Evolutionary conservation across 2,888 invertebrate species (phyloP).

Genomic region (Melanostoma mellinum): DNA sequence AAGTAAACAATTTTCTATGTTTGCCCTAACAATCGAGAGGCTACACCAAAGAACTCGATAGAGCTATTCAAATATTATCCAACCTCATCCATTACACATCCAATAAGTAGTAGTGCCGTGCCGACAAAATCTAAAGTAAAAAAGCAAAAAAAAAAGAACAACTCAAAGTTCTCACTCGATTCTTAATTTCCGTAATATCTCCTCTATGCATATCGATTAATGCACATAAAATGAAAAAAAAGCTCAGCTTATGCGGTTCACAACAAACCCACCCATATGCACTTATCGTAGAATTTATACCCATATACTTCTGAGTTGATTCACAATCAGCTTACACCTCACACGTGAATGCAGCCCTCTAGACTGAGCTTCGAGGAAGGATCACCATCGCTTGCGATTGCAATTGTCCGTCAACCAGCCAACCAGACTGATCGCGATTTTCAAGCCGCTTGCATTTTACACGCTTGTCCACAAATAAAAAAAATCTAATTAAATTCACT

Average conservation of each 20-base stretch:
- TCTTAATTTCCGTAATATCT: slow-evolving; percentile 54
- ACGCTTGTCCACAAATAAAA: slow-evolving; percentile 14
- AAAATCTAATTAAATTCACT: slow-evolving; percentile 26
- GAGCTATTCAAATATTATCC: slow-evolving; percentile 47
- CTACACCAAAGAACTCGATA: slow-evolving; percentile 44
- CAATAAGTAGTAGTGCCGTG: slow-evolving; percentile 12
- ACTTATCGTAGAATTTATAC: slow-evolving; percentile 38
- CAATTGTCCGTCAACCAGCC: slow-evolving; percentile 68
- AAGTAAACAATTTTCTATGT: slow-evolving; percentile 32
- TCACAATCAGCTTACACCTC: slow-evolving; percentile 53
- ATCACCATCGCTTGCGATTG: slow-evolving; percentile 52
- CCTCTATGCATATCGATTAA: slow-evolving; percentile 16
- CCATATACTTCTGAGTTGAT: slow-evolving; percentile 42
- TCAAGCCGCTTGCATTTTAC: slow-evolving; percentile 31
- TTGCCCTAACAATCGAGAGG: slow-evolving; percentile 34
- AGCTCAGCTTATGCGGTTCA: slow-evolving; percentile 20
- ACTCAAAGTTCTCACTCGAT: slow-evolving; percentile 58
- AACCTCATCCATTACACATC: slow-evolving; percentile 32
- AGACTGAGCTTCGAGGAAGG: slow-evolving; percentile 61
- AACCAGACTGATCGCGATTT: slow-evolving; percentile 62
- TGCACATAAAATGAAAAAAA: slow-evolving; percentile 2
- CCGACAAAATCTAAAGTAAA: slow-evolving; percentile 14
- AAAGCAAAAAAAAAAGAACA: slow-evolving; percentile 3
- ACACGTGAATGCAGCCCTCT: slow-evolving; percentile 42
- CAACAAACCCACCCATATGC: slow-evolving; percentile 35